A percentile compares a stretch with the other conserved stretches of the same genome.
Evolutionary conservation across 53 echinoderm and acorn worm species (phyloP).

Genomic region (Echinarachnius parma): DNA sequence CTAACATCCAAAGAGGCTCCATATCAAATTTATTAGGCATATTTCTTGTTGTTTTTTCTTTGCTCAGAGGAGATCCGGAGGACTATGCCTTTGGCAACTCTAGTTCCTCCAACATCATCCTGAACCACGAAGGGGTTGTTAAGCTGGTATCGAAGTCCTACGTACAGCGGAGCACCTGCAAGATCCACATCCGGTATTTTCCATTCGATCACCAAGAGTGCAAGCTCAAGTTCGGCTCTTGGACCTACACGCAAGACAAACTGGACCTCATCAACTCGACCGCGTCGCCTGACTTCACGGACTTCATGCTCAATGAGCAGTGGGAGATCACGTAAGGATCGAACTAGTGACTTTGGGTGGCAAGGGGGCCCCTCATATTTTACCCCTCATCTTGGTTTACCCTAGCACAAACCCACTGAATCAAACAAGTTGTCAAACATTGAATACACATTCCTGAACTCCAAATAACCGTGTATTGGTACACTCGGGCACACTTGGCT

Average conservation of each 20-base stretch:
- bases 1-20: no score
- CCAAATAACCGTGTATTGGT: no score
- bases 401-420: no score
- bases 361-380: no score
- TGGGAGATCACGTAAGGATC: constrained; percentile 69
- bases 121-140: constrained; percentile 64
- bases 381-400: no score
- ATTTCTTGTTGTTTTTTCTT: no score
- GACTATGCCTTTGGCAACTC: constrained; percentile 65
- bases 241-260: constrained; percentile 74
- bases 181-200: constrained; percentile 74
- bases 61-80: constrained; percentile 76
- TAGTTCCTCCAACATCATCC: constrained; percentile 67
- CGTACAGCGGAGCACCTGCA: constrained; percentile 87
- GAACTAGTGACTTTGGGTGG: no score
- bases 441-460: no score
- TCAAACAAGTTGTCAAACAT: no score
- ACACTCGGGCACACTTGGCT: no score
- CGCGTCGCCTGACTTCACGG: constrained; percentile 46
- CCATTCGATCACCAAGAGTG: constrained; percentile 90
- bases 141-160: constrained; percentile 80
- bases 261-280: constrained; percentile 78
- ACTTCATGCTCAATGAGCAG: constrained; percentile 71
- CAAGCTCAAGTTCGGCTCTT: constrained; percentile 82
- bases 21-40: neutral